Conservation (phyloP, 2,888 invertebrate genomes). For the Folsomia candida region DNA sequence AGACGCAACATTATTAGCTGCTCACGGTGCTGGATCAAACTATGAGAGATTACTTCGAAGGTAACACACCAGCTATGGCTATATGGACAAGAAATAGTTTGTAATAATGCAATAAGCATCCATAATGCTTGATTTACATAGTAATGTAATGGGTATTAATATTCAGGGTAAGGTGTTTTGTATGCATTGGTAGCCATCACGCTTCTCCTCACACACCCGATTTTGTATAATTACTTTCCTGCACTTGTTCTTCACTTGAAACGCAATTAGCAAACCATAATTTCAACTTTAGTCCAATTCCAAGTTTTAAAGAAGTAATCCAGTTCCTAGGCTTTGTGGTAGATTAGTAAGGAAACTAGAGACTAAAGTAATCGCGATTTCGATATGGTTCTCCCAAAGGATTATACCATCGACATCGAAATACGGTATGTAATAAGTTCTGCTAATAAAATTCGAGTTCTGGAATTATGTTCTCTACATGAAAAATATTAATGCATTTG, state of each 20-base stretch:
- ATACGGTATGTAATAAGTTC: not conserved
- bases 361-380: not conserved
- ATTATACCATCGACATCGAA: not conserved
- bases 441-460: too few species aligned
- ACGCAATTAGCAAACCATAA: not conserved
- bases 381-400: not conserved
- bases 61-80: slow-evolving; percentile 24
- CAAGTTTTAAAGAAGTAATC: not conserved
- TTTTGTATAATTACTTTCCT: not conserved
- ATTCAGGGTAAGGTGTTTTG: too few species aligned
- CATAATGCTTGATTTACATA: slow-evolving; percentile 4
- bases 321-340: too few species aligned
- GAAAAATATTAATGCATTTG: too few species aligned
- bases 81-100: not conserved
- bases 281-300: not conserved
- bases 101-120: not conserved
- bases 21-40: slow-evolving; percentile 36
- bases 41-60: slow-evolving; percentile 45
- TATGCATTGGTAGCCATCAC: not conserved
- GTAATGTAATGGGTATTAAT: not conserved
- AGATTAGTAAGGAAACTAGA: too few species aligned
- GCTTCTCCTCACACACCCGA: not conserved
- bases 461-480: too few species aligned
- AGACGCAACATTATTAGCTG: slow-evolving; percentile 33
- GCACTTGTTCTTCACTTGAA: not conserved